These are phyloP conservation scores for Turritopsis rubra DNA, from an alignment of 30 jellyfish, hydroid and myxozoan genomes.

Conservation along the genomic window DNA sequence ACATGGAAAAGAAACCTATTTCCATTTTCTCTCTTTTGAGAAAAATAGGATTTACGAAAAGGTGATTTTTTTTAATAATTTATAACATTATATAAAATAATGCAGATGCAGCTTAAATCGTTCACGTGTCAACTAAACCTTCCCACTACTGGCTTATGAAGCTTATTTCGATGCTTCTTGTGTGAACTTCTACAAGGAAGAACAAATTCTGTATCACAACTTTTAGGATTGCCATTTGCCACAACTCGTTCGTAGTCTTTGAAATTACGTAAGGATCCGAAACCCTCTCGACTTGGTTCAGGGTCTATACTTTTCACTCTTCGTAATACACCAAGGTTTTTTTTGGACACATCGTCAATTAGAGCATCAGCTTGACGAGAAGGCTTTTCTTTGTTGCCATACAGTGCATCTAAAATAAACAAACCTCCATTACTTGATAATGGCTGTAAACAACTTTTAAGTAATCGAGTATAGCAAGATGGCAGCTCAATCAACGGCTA, in stretches of 20 bases:
- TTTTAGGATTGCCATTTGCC: neutral
- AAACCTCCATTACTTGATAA: no score
- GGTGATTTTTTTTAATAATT: no score
- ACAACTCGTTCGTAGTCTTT: neutral
- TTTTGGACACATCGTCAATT: constrained; percentile 30
- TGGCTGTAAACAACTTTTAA: no score
- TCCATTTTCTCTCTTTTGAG: no score
- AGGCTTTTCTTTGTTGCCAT: constrained; percentile 32
- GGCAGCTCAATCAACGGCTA: no score
- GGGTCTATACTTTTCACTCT: neutral
- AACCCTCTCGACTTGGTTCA: neutral
- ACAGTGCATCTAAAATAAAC: constrained; percentile 40
- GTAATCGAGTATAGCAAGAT: no score
- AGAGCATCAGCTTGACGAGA: constrained; percentile 56
- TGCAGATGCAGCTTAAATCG: no score
- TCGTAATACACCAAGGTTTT: neutral
- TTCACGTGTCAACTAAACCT: neutral
- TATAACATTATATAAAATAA: no score
- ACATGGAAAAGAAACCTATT: no score
- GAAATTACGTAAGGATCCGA: neutral
- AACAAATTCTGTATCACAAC: neutral
- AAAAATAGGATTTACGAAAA: no score
- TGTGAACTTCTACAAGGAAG: neutral
- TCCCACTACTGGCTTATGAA: neutral
- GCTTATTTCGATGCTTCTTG: neutral